Conservation (phyloP, 2,113 vertebrate species). For the Thinocorus orbignyianus region DNA sequence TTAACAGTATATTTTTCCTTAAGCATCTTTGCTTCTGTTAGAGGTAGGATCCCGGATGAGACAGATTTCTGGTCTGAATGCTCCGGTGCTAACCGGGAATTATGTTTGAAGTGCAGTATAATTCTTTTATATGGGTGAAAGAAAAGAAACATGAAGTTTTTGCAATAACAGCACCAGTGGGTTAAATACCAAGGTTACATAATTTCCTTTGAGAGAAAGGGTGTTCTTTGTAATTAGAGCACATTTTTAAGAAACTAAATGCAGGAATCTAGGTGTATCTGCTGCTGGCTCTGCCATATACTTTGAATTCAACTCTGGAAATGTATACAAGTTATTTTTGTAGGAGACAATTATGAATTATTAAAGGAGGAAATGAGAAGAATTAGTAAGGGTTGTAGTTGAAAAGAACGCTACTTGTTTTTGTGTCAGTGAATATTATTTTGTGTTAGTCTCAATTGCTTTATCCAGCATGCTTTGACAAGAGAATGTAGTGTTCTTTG, state of each 20-base stretch:
- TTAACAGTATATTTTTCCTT: slow-evolving; percentile 6
- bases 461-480: background rate
- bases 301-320: slow-evolving; percentile 3
- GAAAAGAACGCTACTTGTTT: background rate
- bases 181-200: background rate
- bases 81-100: background rate
- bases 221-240: background rate
- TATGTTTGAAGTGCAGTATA: background rate
- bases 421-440: background rate
- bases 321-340: background rate
- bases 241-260: background rate
- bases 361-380: background rate
- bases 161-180: background rate
- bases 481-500: background rate
- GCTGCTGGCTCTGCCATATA: background rate
- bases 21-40: background rate
- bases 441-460: background rate
- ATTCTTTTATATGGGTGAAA: background rate
- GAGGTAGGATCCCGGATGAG: background rate
- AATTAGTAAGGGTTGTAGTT: background rate
- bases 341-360: background rate
- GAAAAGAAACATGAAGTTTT: background rate
- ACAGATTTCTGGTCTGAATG: background rate
- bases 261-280: background rate
- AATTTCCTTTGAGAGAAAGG: background rate